Percentiles rank a stretch among this genome's conserved stretches.
These are phyloP conservation scores for Arbacia lixula DNA, from an alignment of 53 echinoderm and acorn worm genomes.

Conservation along the genomic window DNA sequence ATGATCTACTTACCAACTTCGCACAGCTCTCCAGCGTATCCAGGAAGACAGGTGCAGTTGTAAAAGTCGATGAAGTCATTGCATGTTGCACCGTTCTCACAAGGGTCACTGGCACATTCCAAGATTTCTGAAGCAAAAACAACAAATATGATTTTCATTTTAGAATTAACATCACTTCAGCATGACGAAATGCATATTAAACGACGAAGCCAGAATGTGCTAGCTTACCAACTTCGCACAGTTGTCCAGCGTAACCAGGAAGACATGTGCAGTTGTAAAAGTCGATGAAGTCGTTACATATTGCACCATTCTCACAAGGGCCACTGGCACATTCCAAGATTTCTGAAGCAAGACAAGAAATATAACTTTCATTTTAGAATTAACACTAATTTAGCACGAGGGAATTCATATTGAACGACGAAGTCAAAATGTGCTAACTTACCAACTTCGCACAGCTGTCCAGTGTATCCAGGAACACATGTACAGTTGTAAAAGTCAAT, in stretches of 20 bases:
- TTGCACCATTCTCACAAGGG: neutral
- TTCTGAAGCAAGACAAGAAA: neutral
- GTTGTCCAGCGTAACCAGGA: neutral
- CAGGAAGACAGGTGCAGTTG: neutral
- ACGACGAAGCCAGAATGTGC: neutral
- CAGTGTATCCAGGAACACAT: too few relatives aligned
- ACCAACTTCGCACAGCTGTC: too few relatives aligned
- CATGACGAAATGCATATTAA: neutral
- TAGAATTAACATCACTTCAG: neutral
- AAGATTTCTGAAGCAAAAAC: neutral
- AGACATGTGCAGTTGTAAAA: neutral
- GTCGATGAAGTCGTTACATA: neutral
- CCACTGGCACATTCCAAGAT: neutral
- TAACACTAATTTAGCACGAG: too few relatives aligned
- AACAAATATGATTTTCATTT: neutral
- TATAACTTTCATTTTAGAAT: too few relatives aligned
- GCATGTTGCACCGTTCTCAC: neutral
- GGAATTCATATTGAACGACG: too few relatives aligned
- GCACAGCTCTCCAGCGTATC: neutral
- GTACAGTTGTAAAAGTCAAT: too few relatives aligned
- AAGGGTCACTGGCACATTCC: neutral
- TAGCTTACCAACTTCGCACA: neutral
- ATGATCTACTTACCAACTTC: neutral
- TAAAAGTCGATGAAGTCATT: neutral
- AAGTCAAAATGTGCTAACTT: too few relatives aligned